phyloP scores from a whole-genome alignment of 35 echinoderm and acorn worm genomes.

The Lytechinus variegatus region DNA sequence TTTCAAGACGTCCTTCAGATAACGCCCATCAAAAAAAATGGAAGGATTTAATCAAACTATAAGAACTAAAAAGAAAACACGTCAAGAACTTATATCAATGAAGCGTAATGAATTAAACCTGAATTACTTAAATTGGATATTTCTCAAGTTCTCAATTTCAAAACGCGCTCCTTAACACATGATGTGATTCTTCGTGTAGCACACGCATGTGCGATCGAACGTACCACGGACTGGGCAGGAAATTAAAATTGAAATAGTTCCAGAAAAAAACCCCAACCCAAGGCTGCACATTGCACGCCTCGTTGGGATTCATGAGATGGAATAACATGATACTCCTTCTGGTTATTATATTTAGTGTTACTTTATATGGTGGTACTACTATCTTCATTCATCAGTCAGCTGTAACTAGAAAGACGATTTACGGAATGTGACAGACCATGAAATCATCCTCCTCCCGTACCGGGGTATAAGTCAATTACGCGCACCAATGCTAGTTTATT shows the following conservation, averaged over 20 bases:
- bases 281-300: not conserved
- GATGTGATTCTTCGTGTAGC: not conserved
- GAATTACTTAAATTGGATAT: not conserved
- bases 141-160: not conserved
- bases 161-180: not conserved
- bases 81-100: not conserved
- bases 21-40: not conserved
- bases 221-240: not conserved
- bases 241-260: not conserved
- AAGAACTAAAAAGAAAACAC: not conserved
- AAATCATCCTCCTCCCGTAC: not conserved
- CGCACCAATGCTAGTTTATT: not conserved
- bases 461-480: not conserved
- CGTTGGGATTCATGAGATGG: not conserved
- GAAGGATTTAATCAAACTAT: not conserved
- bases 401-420: not conserved
- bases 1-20: not conserved
- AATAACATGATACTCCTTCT: not conserved
- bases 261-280: not conserved
- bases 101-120: not conserved
- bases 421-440: not conserved
- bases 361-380: not conserved
- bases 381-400: conserved; percentile 1
- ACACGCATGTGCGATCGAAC: not conserved
- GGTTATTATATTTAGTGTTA: not conserved